Base-by-base conservation (phyloP, 2,113 vertebrate genomes). In the Ameiurus melas region DNA sequence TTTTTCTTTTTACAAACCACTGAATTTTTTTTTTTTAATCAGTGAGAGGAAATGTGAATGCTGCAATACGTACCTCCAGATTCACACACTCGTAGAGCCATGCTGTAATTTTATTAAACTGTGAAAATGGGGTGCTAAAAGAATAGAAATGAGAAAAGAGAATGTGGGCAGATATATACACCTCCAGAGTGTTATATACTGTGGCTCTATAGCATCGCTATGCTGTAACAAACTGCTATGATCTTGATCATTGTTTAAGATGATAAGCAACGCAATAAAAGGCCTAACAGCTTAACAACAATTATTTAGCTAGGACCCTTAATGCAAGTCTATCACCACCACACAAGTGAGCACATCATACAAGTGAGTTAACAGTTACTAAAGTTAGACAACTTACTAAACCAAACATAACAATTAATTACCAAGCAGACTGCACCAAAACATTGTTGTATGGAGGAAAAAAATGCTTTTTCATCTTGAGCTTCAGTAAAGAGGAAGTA, bases 401-500 rank as follows among this genome's bases (percentile, higher is more conserved):
- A 71, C 19, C 30, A 55, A 85, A 33, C 2, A 1, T 39, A 12
- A 73, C 30, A 64, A 36, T 71, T 73, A 73, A 71, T 73, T 81
- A 55, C 12, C 22, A 51, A 30, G 17, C 85, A 71, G 30, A 58
- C 62, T 71, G 16, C 7, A 33, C 19, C 25, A 25, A 36, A 33
- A 39, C 4, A 16, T 53, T 68, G 12, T n/a, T 39, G 57, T 77
- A 20, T 39, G 33, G n/a, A n/a, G 70, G 27, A 30, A 33, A 70
- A 87, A 89, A 80, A 30, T 4, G 36, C 55, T 73, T 75, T 89
- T 86, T 89, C 30, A 89, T 86, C 55, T 39, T 20, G 9, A n/a
- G 22, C 17, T 39, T 85, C 4, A 81, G 83, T 55, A 33, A 73
- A 77, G 77, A 90, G 90, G 90, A 91, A 89, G 90, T 83, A 85